A percentile compares a stretch with the other conserved stretches of the same genome.
Evolutionary conservation across 1,140 invertebrate genomes (phyloP).

Genomic region (Drosophila guanche): DNA sequence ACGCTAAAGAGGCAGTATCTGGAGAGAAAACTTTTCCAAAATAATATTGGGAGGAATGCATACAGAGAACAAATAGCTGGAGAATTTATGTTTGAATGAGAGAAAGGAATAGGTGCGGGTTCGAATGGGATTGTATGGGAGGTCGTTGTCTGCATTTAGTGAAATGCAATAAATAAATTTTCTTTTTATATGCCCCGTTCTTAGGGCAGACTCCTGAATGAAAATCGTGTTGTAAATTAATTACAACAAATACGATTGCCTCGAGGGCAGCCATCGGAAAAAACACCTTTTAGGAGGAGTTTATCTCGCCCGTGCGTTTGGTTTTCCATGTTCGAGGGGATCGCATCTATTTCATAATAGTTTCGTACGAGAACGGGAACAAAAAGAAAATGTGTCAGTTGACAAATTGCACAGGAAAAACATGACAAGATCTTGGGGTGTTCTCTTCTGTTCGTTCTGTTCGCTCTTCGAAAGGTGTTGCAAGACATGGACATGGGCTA

Average conservation of each 20-base stretch:
- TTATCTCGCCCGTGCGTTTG: slow-evolving; percentile 1
- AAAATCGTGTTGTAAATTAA: slow-evolving; percentile 77
- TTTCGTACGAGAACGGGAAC: slow-evolving; percentile 20
- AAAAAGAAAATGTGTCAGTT: slow-evolving; percentile 72
- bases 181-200: slow-evolving; percentile 45
- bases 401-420: slow-evolving; percentile 83
- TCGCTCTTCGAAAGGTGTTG: slow-evolving; percentile 67
- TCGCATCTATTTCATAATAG: slow-evolving; percentile 66
- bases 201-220: slow-evolving; percentile 37
- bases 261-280: slow-evolving; percentile 3
- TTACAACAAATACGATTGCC: slow-evolving; percentile 72
- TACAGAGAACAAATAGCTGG: slow-evolving; percentile 42
- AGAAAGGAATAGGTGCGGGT: not conserved
- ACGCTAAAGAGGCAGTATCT: slow-evolving; percentile 4
- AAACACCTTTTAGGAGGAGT: slow-evolving; percentile 33
- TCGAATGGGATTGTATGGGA: slow-evolving; percentile 12
- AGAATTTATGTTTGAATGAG: slow-evolving; percentile 26
- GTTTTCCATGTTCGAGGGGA: slow-evolving; percentile 10
- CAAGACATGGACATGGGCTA: slow-evolving; percentile 46
- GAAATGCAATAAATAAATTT: slow-evolving; percentile 74
- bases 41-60: slow-evolving; percentile 7
- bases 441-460: slow-evolving; percentile 12
- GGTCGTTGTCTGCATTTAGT: slow-evolving; percentile 26
- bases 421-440: slow-evolving; percentile 70
- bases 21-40: slow-evolving; percentile 17